Conservation (phyloP, 2,113 vertebrate genomes). For the Colistium nudipinnis region DNA sequence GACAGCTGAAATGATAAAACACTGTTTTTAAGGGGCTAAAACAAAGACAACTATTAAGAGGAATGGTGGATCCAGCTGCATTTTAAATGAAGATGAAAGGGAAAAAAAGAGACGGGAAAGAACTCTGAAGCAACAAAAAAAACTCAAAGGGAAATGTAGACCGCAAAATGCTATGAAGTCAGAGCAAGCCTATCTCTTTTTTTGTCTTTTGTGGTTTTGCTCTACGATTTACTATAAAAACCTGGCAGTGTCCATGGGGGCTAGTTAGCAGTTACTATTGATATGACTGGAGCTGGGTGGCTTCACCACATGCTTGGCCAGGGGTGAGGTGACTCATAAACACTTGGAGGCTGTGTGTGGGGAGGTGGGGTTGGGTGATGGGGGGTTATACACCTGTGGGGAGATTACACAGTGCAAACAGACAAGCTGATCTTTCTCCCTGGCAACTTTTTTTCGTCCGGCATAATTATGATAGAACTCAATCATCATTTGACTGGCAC, state of each 20-base stretch:
- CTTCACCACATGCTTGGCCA: constrained; percentile 65
- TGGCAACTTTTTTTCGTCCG: neutral
- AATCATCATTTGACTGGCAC: neutral
- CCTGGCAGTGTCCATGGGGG: constrained; percentile 66
- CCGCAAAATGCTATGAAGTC: constrained; percentile 78
- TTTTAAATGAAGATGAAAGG: constrained; percentile 78
- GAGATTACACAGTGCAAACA: constrained; percentile 18
- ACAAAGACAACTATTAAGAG: constrained; percentile 67
- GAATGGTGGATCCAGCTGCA: constrained; percentile 74
- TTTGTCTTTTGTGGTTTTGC: constrained; percentile 75
- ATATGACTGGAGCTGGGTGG: constrained; percentile 68
- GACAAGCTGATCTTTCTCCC: constrained; percentile 9
- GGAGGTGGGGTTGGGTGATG: neutral
- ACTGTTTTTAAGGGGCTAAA: constrained; percentile 56
- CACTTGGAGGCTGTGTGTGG: constrained; percentile 35
- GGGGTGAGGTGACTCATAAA: constrained; percentile 69
- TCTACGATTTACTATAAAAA: constrained; percentile 74
- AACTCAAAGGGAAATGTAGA: constrained; percentile 68
- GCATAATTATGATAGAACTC: neutral
- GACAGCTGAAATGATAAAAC: constrained; percentile 65
- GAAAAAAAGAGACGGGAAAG: constrained; percentile 49
- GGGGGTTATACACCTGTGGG: constrained; percentile 58
- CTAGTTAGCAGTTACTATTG: constrained; percentile 70
- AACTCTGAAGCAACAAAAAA: constrained; percentile 26
- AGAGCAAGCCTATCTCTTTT: constrained; percentile 71